Evolutionary conservation across 2,797 vertebrate genomes (phyloP), one percentile per base, ranked within the genome.

Genomic region (Tympanoctomys barrerae): DNA sequence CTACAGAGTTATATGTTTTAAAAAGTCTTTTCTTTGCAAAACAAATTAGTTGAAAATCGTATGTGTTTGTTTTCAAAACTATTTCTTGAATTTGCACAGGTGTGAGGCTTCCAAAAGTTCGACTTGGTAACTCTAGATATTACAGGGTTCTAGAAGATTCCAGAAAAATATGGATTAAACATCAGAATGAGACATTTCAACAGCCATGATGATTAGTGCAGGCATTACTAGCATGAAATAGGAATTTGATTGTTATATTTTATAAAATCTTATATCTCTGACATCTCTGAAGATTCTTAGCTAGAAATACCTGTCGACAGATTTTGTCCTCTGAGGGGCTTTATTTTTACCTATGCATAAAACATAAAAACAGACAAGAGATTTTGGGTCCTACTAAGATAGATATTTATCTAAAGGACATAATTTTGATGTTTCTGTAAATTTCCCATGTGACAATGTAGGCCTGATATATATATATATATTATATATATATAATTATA

Each of bases 341-440:
- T 66, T 89, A 64, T 68, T 90, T 84, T 66, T 88, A 49, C 79
- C 4, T 57, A 19, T 71, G 16, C 42, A 7, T 57, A 87, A 10
- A 81, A 57, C 10, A 64, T 26, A 64, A 61, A 83, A 68, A 52
- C 6, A 68, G n/a, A 0, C n/a, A 90, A 14, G 9, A 66, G 68
- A 90, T 42, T 89, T 21, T 85, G 52, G 19, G 12, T 78, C 87
- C 49, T 66, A 2, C 31, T 22, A 36, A 54, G 21, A 89, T 46
- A 82, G 94, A 89, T 1, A 49, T 85, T 89, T 91, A 84, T 54
- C 42, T 90, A 59, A 96, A 92, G 1, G 28, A 82, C 18, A 1
- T 59, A 66, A 78, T 90, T 90, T 79, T 75, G 16, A 52, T n/a
- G 10, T 82, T 92, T 95, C 84, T 80, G 16, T 89, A 73, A 79